Percentiles rank a stretch among this genome's conserved stretches.
These are phyloP conservation scores for Ericerus pela DNA, from an alignment of 1,140 invertebrate species.

Conservation along the genomic window DNA sequence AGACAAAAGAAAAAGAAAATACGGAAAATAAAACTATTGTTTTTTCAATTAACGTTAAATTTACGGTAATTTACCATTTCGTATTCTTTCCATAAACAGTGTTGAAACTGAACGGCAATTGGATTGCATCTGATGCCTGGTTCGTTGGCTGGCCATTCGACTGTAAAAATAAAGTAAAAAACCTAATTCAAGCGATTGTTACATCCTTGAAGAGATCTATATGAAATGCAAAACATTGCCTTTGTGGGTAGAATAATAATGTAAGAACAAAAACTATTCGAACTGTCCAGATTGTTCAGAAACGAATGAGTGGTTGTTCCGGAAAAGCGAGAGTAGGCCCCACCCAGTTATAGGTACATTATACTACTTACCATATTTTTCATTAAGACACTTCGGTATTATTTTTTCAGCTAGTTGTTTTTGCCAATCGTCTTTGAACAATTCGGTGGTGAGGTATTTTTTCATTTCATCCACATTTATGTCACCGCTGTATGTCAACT, in stretches of 20 bases:
- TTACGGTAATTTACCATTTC: conserved; percentile 17
- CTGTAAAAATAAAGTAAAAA: conserved; percentile 16
- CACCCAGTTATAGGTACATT: too few relatives aligned
- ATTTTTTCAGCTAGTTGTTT: conserved; percentile 16
- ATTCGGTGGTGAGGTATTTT: not conserved
- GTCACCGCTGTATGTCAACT: not conserved
- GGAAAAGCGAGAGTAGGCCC: too few relatives aligned
- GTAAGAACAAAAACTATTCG: too few relatives aligned
- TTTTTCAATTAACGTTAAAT: too few relatives aligned
- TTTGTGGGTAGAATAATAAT: too few relatives aligned
- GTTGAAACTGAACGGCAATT: conserved; percentile 16
- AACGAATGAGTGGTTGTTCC: too few relatives aligned
- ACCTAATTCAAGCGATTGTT: too few relatives aligned
- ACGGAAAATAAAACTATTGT: too few relatives aligned
- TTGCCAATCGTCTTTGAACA: conserved; percentile 20
- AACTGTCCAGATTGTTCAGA: too few relatives aligned
- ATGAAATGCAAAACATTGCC: too few relatives aligned
- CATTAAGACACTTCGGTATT: conserved; percentile 15
- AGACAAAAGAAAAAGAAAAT: too few relatives aligned
- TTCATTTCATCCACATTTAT: conserved; percentile 3
- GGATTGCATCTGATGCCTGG: conserved; percentile 16
- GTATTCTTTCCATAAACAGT: conserved; percentile 16
- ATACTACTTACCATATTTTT: conserved; percentile 16
- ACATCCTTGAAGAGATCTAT: too few relatives aligned
- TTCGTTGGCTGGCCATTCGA: conserved; percentile 14